Percentiles rank a stretch among this genome's conserved stretches.
Conservation (phyloP, 2,888 invertebrate species). For the Lingula anatina region DNA sequence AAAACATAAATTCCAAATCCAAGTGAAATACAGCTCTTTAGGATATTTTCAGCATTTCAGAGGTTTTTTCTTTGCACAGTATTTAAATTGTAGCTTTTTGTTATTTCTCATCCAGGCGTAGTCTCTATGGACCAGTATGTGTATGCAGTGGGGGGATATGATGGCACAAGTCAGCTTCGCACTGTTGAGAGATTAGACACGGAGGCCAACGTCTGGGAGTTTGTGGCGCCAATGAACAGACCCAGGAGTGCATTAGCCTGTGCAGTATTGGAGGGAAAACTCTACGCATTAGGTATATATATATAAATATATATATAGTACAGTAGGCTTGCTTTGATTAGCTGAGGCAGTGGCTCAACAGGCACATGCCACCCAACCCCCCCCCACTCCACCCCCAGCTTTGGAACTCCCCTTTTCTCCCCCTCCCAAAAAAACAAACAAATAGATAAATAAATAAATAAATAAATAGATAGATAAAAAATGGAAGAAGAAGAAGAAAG, state of each 20-base stretch:
- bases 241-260: conserved; percentile 84
- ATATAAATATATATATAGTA: neutral
- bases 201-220: conserved; percentile 75
- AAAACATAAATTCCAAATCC: too few species aligned
- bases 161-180: conserved; percentile 74
- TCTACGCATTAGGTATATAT: conserved; percentile 78
- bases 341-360: neutral
- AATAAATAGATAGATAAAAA: too few species aligned
- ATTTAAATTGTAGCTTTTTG: too few species aligned
- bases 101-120: conserved; percentile 59
- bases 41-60: too few species aligned
- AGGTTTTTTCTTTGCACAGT: too few species aligned
- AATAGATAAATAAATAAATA: too few species aligned
- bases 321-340: too few species aligned
- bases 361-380: neutral
- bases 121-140: conserved; percentile 79
- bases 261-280: conserved; percentile 76
- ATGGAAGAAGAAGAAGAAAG: too few species aligned
- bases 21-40: too few species aligned
- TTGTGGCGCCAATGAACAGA: conserved; percentile 68
- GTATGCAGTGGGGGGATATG: conserved; percentile 93
- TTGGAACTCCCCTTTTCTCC: neutral
- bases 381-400: neutral
- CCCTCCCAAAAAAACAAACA: too few species aligned
- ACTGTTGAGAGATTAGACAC: conserved; percentile 85